These are phyloP conservation scores for Zaprionus kolodkinae DNA, from an alignment of 1,140 invertebrate species.

Conservation along the genomic window DNA sequence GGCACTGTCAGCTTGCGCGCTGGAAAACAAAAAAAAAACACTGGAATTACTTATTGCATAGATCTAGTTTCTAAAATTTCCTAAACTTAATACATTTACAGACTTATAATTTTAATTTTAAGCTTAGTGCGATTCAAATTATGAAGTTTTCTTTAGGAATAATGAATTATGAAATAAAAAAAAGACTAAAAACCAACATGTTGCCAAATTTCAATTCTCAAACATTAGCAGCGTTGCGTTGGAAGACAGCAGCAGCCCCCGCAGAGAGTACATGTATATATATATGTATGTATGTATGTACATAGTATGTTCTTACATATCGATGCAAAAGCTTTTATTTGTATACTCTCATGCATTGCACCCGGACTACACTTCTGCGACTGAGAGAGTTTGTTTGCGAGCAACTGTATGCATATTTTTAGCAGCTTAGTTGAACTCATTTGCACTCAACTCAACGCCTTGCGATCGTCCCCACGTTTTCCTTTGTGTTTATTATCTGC, in stretches of 20 bases:
- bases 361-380: not conserved
- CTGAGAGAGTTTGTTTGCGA: conserved; percentile 4
- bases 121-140: conserved; percentile 63
- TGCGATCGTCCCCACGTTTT: conserved; percentile 41
- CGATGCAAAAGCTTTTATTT: conserved; percentile 30
- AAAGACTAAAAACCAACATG: conserved; percentile 54
- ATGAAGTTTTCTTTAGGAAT: conserved; percentile 75
- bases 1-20: conserved; percentile 31
- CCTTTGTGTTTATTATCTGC: conserved; percentile 55
- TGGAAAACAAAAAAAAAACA: conserved; percentile 44
- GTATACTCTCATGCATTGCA: not conserved
- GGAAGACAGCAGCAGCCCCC: not conserved
- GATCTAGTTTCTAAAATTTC: conserved; percentile 61
- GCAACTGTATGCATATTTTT: conserved; percentile 55
- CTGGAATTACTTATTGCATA: conserved; percentile 51
- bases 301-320: not conserved
- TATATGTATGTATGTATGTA: not conserved
- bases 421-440: conserved; percentile 78
- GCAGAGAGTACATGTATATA: not conserved
- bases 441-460: conserved; percentile 59
- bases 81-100: conserved; percentile 68
- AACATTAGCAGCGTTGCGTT: conserved; percentile 32
- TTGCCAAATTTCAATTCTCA: conserved; percentile 10
- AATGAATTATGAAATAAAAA: conserved; percentile 73
- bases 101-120: conserved; percentile 74